Evolutionary conservation across 2,797 vertebrate species (phyloP).

Genomic region (Streptopelia turtur): DNA sequence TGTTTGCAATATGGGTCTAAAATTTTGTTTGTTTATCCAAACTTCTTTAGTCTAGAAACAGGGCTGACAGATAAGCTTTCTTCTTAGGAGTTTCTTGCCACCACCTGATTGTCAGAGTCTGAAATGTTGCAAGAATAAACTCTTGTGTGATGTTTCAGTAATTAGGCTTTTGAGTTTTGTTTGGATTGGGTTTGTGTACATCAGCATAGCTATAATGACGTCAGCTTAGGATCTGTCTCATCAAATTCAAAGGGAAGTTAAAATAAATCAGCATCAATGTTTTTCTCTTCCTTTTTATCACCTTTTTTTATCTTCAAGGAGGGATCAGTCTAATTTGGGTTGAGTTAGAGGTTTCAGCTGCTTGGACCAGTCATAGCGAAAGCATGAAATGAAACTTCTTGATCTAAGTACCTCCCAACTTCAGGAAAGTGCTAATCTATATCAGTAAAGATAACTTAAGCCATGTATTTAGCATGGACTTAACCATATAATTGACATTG

Average conservation of each 20-base stretch:
- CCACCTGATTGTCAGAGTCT: neutral
- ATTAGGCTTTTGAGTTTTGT: conserved; percentile 47
- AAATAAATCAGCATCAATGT: conserved; percentile 24
- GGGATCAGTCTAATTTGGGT: neutral
- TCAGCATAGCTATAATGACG: conserved; percentile 13
- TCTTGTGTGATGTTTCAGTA: conserved; percentile 33
- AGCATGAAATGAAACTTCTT: neutral
- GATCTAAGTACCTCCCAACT: neutral
- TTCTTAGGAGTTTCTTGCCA: conserved; percentile 21
- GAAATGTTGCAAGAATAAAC: conserved; percentile 28
- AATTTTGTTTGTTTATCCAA: neutral
- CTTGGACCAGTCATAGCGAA: neutral
- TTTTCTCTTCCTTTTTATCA: conserved; percentile 28
- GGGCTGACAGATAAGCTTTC: neutral
- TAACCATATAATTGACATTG: neutral
- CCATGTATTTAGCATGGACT: neutral
- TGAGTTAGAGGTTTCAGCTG: neutral
- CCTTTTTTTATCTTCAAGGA: conserved; percentile 32
- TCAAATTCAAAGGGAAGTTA: conserved; percentile 47
- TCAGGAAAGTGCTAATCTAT: neutral
- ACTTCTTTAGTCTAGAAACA: conserved; percentile 16
- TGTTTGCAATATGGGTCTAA: neutral
- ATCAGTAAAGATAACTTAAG: neutral
- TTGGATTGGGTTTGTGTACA: neutral
- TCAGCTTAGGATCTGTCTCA: conserved; percentile 19